Percentiles rank a stretch among this genome's conserved stretches.
phyloP scores from a whole-genome alignment of 2,888 invertebrate genomes.

The Drosophila koepferae region DNA sequence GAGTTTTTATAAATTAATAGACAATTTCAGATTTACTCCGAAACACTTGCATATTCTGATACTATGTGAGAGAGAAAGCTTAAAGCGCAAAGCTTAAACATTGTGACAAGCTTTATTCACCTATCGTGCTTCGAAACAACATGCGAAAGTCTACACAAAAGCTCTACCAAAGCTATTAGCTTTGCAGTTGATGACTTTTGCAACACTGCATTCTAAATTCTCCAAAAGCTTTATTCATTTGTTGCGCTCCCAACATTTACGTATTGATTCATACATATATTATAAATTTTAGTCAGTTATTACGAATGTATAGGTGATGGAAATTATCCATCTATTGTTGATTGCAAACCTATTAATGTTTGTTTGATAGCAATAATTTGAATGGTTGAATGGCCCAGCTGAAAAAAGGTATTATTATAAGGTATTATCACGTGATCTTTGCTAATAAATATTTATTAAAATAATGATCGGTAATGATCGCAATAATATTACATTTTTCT shows the following conservation, averaged over 20 bases:
- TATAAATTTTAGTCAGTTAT: conserved; percentile 64
- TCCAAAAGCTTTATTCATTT: conserved; percentile 2
- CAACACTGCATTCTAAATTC: conserved; percentile 5
- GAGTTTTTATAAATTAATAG: not conserved
- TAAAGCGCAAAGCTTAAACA: conserved; percentile 8
- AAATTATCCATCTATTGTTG: not conserved
- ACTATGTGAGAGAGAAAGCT: not conserved
- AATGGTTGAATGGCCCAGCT: no score
- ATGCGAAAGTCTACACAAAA: conserved; percentile 9
- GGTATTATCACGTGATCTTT: no score
- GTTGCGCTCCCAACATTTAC: not conserved
- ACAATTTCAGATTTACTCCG: not conserved
- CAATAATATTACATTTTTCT: not conserved
- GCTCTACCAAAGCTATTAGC: not conserved
- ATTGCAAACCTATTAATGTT: not conserved
- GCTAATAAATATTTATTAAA: not conserved
- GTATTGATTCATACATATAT: conserved; percentile 3
- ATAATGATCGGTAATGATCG: not conserved
- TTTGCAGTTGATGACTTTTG: not conserved
- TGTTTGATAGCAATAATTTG: no score
- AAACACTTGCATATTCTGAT: not conserved
- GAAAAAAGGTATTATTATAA: no score
- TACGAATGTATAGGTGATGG: conserved; percentile 14
- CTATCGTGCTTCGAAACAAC: not conserved
- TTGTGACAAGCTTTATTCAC: conserved; percentile 20